phyloP scores from a whole-genome alignment of 2,888 invertebrate species.

The Temnothorax ravouxi region DNA sequence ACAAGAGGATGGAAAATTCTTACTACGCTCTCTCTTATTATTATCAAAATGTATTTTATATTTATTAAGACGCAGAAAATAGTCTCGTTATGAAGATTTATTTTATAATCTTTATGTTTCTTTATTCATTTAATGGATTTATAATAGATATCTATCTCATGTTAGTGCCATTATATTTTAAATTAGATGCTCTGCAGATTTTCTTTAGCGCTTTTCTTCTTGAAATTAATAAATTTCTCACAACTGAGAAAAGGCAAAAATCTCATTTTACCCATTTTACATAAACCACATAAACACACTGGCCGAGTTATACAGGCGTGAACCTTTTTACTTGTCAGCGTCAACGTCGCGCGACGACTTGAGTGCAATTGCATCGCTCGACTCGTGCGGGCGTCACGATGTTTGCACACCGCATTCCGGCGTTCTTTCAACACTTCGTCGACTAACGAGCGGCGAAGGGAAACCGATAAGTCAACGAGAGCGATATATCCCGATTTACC shows the following conservation, averaged over 20 bases:
- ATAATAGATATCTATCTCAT: not conserved
- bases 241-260: not conserved
- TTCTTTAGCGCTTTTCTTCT: not conserved
- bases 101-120: not conserved
- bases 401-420: conserved; percentile 76
- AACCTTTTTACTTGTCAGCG: not conserved
- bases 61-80: not conserved
- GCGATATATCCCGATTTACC: conserved; percentile 53
- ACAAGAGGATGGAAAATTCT: not conserved
- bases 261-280: not conserved
- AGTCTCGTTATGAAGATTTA: not conserved
- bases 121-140: not conserved
- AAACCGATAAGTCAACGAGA: conserved; percentile 78
- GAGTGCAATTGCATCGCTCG: conserved; percentile 53
- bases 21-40: not conserved
- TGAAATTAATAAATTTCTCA: conserved; percentile 10
- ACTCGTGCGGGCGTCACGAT: conserved; percentile 57
- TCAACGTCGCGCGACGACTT: conserved; percentile 50
- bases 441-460: conserved; percentile 46
- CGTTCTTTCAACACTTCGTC: conserved; percentile 74
- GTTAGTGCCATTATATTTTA: not conserved
- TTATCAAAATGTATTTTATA: not conserved
- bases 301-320: not conserved
- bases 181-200: not conserved
- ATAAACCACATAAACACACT: not conserved